Evolutionary conservation across 2,888 invertebrate genomes (phyloP), one percentile per base, ranked within the genome.

Genomic region (Nebria brevicollis): DNA sequence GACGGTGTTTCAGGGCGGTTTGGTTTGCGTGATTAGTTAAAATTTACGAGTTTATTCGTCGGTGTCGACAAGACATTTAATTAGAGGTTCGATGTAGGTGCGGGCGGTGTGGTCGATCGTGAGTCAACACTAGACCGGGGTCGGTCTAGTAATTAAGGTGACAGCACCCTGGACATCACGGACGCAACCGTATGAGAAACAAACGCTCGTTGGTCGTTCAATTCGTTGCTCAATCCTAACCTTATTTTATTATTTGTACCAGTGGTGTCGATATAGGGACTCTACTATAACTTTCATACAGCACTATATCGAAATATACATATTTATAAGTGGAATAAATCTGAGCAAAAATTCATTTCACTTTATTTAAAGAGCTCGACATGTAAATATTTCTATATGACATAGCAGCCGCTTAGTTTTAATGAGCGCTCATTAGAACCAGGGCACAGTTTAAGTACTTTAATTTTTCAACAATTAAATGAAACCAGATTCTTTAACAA

Each of bases 21-120:
- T 7, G n/a, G 80, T 72, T 77, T 34, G 81, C 81, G 81, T 81
- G 81, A 77, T 81, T 81, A 77, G 64, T 77, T 54, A 77, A 85
- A 87, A 87, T 87, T 87, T 87, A 87, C 86, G 86, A 85, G 86
- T 87, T 86, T 86, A 87, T 87, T 86, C 85, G 85, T 85, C 83
- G 85, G 85, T 87, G 87, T 87, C 86, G 86, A 87, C 87, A 86
- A 86, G 87, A 86, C 86, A 87, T 87, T 87, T 87, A 87, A 87
- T 87, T 87, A 87, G 87, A 85, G 86, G 86, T 85, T 85, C 85
- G 86, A 85, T 86, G 86, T 86, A 86, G 86, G 86, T 86, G 86
- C 64, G 72, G 73, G 64, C 65, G 34, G 42, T 85, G 86, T 86
- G 86, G 86, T 86, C 85, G 13, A 34, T 76, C 73, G 77, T 81